Base-by-base conservation (phyloP, 2,113 vertebrate genomes). In the Ciconia boyciana region DNA sequence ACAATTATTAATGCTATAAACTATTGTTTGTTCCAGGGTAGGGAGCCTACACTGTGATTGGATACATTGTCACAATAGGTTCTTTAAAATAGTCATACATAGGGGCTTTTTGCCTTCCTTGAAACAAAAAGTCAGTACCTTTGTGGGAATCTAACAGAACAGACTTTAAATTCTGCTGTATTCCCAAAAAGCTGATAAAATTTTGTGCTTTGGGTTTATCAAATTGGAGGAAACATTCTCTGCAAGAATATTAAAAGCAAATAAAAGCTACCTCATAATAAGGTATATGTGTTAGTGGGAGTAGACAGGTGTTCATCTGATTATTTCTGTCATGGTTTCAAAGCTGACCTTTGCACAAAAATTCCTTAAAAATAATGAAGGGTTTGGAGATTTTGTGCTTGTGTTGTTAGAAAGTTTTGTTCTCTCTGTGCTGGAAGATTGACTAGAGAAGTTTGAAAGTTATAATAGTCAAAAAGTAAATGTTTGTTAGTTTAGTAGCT, bases 31-130 rank as follows among this genome's bases (percentile, higher is more conserved):
- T 54, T 69, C n/a, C 34, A 79, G 75, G 10, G 19, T 13, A 65
- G 75, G n/a, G 94, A 75, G 80, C 93, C 52, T 98, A 97, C 89
- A 62, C 97, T 29, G 87, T 98, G 14, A 65, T 98, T 58, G 97
- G 96, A 1, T 97, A 95, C 65, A 70, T 97, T 89, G 96, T 98
- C 28, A 97, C 94, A 92, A 85, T 82, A 41, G 92, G 98, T 12
- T 98, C 12, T 36, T 98, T 48, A 98, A 98, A 96, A 94, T 83
- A 22, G 43, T 94, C 19, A 32, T 80, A 44, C 13, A 12, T 2
- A 43, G 14, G 4, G 95, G 82, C 4, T 8, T 96, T 52, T 97
- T 98, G 41, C 98, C 96, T 95, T 89, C 83, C 26, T 34, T 95
- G 98, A 16, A 95, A 97, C 64, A 89, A 87, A 25, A 90, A 88